phyloP scores from a whole-genome alignment of 2,888 invertebrate genomes.

The Stenichneumon culpator region DNA sequence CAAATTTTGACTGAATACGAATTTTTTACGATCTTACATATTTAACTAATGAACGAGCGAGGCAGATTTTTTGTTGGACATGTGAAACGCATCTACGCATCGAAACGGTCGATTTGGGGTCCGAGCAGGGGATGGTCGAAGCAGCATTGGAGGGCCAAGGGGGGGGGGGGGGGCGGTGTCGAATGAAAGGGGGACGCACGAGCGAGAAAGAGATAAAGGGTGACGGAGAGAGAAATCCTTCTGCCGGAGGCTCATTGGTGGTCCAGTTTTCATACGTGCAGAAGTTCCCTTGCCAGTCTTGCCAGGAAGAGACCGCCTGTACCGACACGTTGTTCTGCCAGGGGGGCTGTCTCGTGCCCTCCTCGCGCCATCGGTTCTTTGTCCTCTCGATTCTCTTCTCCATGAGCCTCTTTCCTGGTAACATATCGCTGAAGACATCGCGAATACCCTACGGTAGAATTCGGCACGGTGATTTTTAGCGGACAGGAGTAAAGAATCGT shows the following conservation, averaged over 20 bases:
- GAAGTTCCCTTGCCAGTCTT: neutral
- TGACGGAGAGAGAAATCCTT: conserved; percentile 34
- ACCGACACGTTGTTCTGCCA: conserved; percentile 52
- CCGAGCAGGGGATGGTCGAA: conserved; percentile 29
- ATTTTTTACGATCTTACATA: neutral
- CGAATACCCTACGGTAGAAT: conserved; percentile 2
- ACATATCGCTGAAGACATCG: conserved; percentile 9
- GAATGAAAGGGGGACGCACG: conserved; percentile 57
- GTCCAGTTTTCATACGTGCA: conserved; percentile 64
- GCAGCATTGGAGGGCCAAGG: neutral
- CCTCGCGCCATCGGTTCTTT: conserved; percentile 61
- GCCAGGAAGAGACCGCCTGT: conserved; percentile 31
- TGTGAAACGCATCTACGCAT: conserved; percentile 33
- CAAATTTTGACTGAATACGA: neutral
- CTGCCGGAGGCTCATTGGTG: conserved; percentile 60
- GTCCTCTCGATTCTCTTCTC: conserved; percentile 52
- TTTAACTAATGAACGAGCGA: neutral
- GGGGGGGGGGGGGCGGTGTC: neutral
- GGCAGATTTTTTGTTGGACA: neutral
- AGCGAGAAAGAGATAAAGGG: conserved; percentile 37
- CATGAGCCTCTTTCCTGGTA: neutral
- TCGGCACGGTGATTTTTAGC: conserved; percentile 1
- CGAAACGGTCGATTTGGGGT: conserved; percentile 41
- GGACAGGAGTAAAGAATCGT: conserved; percentile 5
- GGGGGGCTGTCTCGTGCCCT: conserved; percentile 45